A percentile compares a stretch with the other conserved stretches of the same genome.
phyloP scores from a whole-genome alignment of 1,140 invertebrate genomes.

The Saccostrea cuccullata region DNA sequence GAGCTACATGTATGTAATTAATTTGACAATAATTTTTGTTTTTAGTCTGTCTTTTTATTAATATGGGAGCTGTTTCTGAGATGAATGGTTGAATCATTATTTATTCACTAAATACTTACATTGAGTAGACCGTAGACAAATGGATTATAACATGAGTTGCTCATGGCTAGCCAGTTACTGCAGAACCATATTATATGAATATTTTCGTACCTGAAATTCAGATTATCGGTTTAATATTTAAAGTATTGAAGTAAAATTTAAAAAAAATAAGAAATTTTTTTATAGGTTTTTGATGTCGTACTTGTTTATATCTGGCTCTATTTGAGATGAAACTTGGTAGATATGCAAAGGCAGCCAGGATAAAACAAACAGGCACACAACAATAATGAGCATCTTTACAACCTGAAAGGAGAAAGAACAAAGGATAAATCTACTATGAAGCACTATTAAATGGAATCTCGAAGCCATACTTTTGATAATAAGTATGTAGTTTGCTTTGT shows the following conservation, averaged over 20 bases:
- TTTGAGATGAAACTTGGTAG: slow-evolving; percentile 73
- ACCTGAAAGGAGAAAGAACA: slow-evolving; percentile 71
- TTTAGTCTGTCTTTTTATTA: too few relatives aligned
- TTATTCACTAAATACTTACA: slow-evolving; percentile 80
- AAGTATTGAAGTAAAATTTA: not conserved
- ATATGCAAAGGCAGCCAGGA: slow-evolving; percentile 80
- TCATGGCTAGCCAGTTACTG: slow-evolving; percentile 92
- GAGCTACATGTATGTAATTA: too few relatives aligned
- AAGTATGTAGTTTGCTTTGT: too few relatives aligned
- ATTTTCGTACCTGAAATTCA: slow-evolving; percentile 73
- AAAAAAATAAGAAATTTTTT: not conserved
- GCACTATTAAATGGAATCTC: too few relatives aligned
- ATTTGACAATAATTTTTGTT: too few relatives aligned
- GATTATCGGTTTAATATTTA: slow-evolving; percentile 12
- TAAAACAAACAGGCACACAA: slow-evolving; percentile 78
- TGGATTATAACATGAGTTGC: slow-evolving; percentile 91
- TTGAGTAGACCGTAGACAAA: slow-evolving; percentile 93
- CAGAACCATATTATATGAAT: slow-evolving; percentile 83
- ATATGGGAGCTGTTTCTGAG: too few relatives aligned
- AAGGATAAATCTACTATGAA: not conserved
- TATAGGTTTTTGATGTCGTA: slow-evolving; percentile 59
- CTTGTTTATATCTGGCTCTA: slow-evolving; percentile 75
- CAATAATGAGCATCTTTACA: slow-evolving; percentile 79
- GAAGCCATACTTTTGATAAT: too few relatives aligned
- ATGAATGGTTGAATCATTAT: too few relatives aligned